Evolutionary conservation across 2,797 vertebrate genomes (phyloP), one percentile per base, ranked within the genome.

Genomic region (Lindbergichthys nudifrons): DNA sequence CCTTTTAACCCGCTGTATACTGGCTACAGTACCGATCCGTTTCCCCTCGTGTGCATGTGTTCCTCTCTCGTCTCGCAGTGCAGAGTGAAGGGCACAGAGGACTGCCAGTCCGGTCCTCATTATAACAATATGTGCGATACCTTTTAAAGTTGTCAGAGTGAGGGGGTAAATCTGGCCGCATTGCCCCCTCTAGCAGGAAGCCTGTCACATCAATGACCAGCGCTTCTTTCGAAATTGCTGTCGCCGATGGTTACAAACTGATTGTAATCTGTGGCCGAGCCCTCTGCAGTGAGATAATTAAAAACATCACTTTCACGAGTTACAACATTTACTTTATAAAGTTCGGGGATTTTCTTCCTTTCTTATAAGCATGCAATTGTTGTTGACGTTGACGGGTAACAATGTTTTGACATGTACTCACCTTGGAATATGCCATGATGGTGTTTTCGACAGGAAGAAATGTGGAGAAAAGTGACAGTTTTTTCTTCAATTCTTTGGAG

Each of bases 131-230:
- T 95, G 93, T 93, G 87, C 78, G 84, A 93, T 94, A 93, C 93
- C 93, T 95, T 95, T 95, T 94, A 91, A 92, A 95, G 92, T 95
- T 96, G 94, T 95, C 94, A 96, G 89, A 90, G 90, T 84, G 84
- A 85, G 90, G 87, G 91, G 86, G 90, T 92, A 83, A 92, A 91
- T 92, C 87, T 90, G 85, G 80, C 92, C 86, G 75, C 82, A 87
- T 65, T 71, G 87, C 83, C 88, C 92, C 94, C 88, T 90, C 84
- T 82, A 87, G 94, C 92, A 76, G 78, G 82, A 84, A 87, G 72
- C 88, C 82, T 92, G 93, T 94, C 95, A 95, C 92, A 94, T 95
- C 92, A 91, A 91, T 94, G 86, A 92, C 89, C 84, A 85, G 80
- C 70, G 88, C 82, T 46, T 79, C 81, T 81, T 74, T 86, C 70